Base-by-base conservation (phyloP, 2,888 invertebrate species). In the Diarsia mendica region DNA sequence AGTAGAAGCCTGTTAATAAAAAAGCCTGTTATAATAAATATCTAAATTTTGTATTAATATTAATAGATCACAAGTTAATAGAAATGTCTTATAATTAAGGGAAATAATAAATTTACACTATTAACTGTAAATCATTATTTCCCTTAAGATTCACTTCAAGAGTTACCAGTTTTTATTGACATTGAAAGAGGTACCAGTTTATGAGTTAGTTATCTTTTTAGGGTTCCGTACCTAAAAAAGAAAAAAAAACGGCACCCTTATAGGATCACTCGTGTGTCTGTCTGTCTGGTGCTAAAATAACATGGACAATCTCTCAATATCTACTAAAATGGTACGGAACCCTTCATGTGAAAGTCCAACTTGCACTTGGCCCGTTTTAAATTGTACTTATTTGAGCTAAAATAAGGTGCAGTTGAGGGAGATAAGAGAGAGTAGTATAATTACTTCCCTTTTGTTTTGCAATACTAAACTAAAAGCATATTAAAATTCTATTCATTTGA, bases 21-120 rank as follows among this genome's bases (percentile, higher is more conserved):
- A n/a, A n/a, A n/a, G n/a, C n/a, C n/a, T n/a, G n/a, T n/a, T n/a
- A n/a, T n/a, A n/a, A 58, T 55, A 53, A 44, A 63, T 66, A 51
- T 55, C 71, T 33, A 61, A 77, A 77, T 70, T 39, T 67, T 28
- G 5, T 46, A 49, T 55, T 49, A 15, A 55, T 55, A n/a, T 53
- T 63, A 55, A 55, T 55, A 77, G 18, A 61, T 39, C 48, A 55
- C n/a, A 55, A 28, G 28, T 55, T 55, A 69, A 55, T 20, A 61
- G 5, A 58, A 46, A 51, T 51, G 0, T 78, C 18, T 46, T n/a
- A 13, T 39, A 5, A 3, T n/a, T n/a, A n/a, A 18, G 61, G 53
- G 65, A 77, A 51, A 33, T 60, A 74, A 63, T n/a, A 4, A 6
- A n/a, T 33, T 33, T 28, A 15, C 13, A 67, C 67, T 39, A 28